phyloP scores from a whole-genome alignment of 2,888 invertebrate genomes.

The Ctena decussata region DNA sequence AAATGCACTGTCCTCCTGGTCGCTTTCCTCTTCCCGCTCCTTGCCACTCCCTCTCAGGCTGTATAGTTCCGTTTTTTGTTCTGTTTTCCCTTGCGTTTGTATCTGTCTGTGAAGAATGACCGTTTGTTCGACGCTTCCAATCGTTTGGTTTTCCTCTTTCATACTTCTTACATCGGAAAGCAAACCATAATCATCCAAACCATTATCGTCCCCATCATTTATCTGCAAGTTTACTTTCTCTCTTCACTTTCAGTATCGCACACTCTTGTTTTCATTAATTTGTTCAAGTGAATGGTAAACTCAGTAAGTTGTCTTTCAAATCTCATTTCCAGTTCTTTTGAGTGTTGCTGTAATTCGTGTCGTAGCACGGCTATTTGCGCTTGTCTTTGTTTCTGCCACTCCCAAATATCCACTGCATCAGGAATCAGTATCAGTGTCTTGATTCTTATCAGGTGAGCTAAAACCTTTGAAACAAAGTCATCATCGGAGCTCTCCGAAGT shows the following conservation, averaged over 20 bases:
- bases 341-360: neutral
- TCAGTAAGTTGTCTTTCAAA: neutral
- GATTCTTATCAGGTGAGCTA: too few species aligned
- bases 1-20: neutral
- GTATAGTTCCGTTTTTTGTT: neutral
- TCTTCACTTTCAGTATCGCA: neutral
- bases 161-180: neutral
- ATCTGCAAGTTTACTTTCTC: neutral
- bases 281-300: too few species aligned
- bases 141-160: neutral
- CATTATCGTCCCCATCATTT: neutral
- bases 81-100: neutral
- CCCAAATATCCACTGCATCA: neutral
- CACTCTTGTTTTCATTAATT: neutral
- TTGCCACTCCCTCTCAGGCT: neutral
- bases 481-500: neutral
- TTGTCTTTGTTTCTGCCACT: neutral
- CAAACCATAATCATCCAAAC: neutral
- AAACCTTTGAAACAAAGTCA: neutral
- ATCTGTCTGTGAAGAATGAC: neutral
- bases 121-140: too few species aligned
- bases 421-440: neutral
- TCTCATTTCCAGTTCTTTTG: neutral
- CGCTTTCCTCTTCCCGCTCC: neutral
- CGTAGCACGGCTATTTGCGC: neutral